Evolutionary conservation across 2,113 vertebrate species (phyloP), one percentile per base, ranked within the genome.

Genomic region (Chaenogobius annularis): DNA sequence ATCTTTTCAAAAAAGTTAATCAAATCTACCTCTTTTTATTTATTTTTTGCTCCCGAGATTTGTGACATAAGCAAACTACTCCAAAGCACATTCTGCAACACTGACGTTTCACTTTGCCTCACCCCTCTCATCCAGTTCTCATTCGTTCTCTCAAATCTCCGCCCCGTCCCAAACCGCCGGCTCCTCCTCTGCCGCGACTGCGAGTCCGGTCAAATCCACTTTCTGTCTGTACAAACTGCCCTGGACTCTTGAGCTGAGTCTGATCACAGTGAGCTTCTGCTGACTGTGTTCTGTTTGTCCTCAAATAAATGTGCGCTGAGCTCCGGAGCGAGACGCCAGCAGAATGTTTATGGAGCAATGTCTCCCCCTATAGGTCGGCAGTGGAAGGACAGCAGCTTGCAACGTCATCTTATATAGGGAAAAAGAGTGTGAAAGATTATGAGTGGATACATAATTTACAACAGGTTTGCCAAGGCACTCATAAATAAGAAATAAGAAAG

Each of bases 291-390:
- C 61, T 31, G 58, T 76, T 63, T 70, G 44, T 62, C 31, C 12
- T 62, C 59, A 37, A 10, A 17, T 19, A 11, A 35, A 31, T 59
- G 64, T 19, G 14, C 40, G 55, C 64, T 26, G 56, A 40, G 66
- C 62, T 26, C 70, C 70, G 55, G n/a, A 56, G 74, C 76, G 50
- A 74, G 61, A 73, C 55, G 72, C 64, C 71, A 61, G 74, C n/a
- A 14, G 3, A 1, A 14, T 31, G 35, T 66, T 0, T 17, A 65
- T 75, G 78, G 58, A 11, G 59, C 83, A 75, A 77, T 75, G 83
- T 47, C 81, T 75, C 73, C 83, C 80, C 83, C 87, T 84, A 2
- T 85, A 31, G 85, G 77, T 44, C 15, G 0, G 0, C 3, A 0
- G 0, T 8, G 17, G 3, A 3, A 8, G 48, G n/a, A 55, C 52